Percentiles rank a stretch among this genome's conserved stretches.
phyloP scores from a whole-genome alignment of 2,113 vertebrate genomes.

The Natator depressus region DNA sequence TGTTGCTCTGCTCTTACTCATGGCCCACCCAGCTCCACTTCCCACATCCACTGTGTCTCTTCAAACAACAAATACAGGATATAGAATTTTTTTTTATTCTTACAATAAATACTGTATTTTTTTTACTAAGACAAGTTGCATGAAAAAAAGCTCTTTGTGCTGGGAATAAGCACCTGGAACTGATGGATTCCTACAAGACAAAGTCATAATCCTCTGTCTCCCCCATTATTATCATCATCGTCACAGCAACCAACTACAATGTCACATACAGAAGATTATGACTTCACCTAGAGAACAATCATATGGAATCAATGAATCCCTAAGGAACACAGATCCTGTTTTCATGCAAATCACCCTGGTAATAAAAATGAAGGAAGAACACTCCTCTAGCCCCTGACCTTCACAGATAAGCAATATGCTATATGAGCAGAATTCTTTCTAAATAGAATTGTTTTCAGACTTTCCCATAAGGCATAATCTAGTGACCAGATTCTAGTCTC shows the following conservation, averaged over 20 bases:
- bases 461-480: neutral
- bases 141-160: neutral
- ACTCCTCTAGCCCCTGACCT: neutral
- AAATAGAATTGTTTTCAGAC: neutral
- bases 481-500: neutral
- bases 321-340: neutral
- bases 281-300: conserved; percentile 27
- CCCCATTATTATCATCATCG: neutral
- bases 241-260: neutral
- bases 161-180: neutral
- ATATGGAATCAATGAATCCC: conserved; percentile 48
- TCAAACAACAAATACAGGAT: neutral
- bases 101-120: neutral
- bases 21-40: neutral
- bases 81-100: neutral
- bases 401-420: neutral
- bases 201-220: conserved; percentile 31
- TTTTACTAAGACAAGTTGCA: neutral
- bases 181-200: too few species aligned
- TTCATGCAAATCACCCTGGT: conserved; percentile 49
- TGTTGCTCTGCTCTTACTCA: neutral
- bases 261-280: conserved; percentile 33
- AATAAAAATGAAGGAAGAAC: conserved; percentile 59
- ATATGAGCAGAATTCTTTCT: conserved; percentile 12
- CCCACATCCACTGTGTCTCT: neutral